A percentile compares a stretch with the other conserved stretches of the same genome.
phyloP scores from a whole-genome alignment of 2,797 vertebrate genomes.

The Phalanger gymnotis region DNA sequence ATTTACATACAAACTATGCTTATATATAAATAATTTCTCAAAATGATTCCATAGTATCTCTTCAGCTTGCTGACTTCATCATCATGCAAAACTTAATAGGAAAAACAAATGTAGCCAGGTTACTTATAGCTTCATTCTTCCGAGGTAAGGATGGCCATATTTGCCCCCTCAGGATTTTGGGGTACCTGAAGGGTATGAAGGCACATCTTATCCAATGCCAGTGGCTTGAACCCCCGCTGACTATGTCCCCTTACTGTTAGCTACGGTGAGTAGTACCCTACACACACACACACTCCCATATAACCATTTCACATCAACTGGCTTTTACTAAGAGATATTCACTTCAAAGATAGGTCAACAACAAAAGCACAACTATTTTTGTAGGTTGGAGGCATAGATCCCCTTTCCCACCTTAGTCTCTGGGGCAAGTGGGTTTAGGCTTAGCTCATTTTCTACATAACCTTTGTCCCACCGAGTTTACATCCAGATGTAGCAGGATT shows the following conservation, averaged over 20 bases:
- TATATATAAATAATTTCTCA: constrained; percentile 50
- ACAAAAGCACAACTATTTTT: neutral
- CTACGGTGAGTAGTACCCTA: neutral
- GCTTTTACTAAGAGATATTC: neutral
- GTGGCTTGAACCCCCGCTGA: neutral
- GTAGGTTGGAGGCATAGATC: neutral
- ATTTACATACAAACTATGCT: constrained; percentile 19
- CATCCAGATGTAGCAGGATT: neutral
- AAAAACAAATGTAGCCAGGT: neutral
- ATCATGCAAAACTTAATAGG: neutral
- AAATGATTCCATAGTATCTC: constrained; percentile 19
- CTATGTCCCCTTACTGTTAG: neutral
- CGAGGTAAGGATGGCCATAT: neutral
- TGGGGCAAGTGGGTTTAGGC: neutral
- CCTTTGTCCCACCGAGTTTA: neutral
- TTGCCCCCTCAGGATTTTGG: neutral
- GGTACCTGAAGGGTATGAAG: neutral
- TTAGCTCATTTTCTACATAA: neutral
- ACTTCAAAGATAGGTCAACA: neutral
- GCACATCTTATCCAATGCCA: neutral
- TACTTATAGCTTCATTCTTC: neutral
- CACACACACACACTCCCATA: neutral
- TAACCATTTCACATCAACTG: neutral
- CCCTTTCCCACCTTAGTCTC: neutral
- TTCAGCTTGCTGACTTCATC: constrained; percentile 31